Percentiles rank a stretch among this genome's conserved stretches.
These are phyloP conservation scores for Ophiothrix spiculata DNA, from an alignment of 35 echinoderm and acorn worm species.

Conservation along the genomic window DNA sequence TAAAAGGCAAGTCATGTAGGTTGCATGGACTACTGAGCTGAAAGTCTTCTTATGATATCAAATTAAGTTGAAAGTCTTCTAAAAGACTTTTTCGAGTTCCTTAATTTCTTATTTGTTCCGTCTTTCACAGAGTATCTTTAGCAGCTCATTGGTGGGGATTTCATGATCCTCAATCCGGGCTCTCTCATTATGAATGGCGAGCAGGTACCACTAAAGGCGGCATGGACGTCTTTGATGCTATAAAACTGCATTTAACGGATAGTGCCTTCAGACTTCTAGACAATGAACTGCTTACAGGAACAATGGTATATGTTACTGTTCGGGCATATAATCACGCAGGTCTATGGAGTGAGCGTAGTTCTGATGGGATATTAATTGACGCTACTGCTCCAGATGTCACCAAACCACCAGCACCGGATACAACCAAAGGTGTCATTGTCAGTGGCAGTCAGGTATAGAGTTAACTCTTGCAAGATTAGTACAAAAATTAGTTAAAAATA, in stretches of 20 bases:
- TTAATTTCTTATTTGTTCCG: too few relatives aligned
- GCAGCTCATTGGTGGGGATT: slow-evolving; percentile 36
- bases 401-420: background rate
- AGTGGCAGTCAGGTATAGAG: slow-evolving; percentile 30
- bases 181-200: slow-evolving; percentile 58
- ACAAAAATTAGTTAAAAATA: too few relatives aligned
- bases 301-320: slow-evolving; percentile 27
- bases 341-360: slow-evolving; percentile 24
- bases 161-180: slow-evolving; percentile 47
- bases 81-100: too few relatives aligned
- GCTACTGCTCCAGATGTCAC: slow-evolving; percentile 2
- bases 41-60: too few relatives aligned
- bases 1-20: too few relatives aligned
- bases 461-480: too few relatives aligned
- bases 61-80: too few relatives aligned
- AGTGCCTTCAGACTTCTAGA: background rate
- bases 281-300: background rate
- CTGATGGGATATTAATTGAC: slow-evolving; percentile 43
- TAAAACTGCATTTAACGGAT: background rate
- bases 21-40: too few relatives aligned
- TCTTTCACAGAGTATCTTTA: background rate
- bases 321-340: slow-evolving; percentile 29
- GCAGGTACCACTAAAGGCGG: slow-evolving; percentile 39
- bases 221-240: slow-evolving; percentile 12
- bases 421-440: background rate